Percentiles rank a stretch among this genome's conserved stretches.
These are phyloP conservation scores for Henricia sp. DNA, from an alignment of 53 echinoderm and acorn worm species.

Conservation along the genomic window DNA sequence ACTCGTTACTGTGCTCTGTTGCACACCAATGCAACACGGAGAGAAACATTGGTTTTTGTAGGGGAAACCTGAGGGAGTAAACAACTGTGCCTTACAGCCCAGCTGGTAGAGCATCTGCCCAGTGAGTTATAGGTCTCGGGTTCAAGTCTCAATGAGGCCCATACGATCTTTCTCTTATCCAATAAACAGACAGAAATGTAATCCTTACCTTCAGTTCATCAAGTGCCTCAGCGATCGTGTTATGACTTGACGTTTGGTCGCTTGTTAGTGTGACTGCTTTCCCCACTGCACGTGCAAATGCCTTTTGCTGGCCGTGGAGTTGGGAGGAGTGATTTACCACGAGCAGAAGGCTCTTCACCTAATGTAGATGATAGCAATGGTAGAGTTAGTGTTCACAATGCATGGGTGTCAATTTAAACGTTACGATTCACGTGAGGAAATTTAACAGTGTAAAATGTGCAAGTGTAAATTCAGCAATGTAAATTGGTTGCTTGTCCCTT, in stretches of 20 bases:
- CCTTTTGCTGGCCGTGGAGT: slow-evolving; percentile 80
- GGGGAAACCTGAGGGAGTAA: too few species aligned
- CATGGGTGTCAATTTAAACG: neutral
- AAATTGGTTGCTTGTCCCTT: too few species aligned
- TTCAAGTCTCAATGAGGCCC: neutral
- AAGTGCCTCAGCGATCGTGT: slow-evolving; percentile 90
- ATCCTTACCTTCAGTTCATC: slow-evolving; percentile 87
- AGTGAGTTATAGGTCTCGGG: neutral
- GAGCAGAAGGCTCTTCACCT: slow-evolving; percentile 90
- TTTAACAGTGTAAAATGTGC: neutral
- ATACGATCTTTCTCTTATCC: neutral
- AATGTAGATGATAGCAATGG: too few species aligned
- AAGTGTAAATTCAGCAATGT: too few species aligned
- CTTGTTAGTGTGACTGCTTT: slow-evolving; percentile 78
- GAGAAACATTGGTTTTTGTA: too few species aligned
- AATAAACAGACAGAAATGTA: neutral
- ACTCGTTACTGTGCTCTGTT: too few species aligned
- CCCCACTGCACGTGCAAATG: slow-evolving; percentile 81
- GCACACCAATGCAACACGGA: too few species aligned
- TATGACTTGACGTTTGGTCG: slow-evolving; percentile 94
- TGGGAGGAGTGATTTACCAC: slow-evolving; percentile 97
- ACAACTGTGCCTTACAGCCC: neutral
- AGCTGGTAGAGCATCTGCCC: neutral
- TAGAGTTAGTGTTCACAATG: too few species aligned
- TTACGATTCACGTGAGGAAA: neutral